phyloP scores from a whole-genome alignment of 2,113 vertebrate genomes.

The Phrynosoma blainvillii region DNA sequence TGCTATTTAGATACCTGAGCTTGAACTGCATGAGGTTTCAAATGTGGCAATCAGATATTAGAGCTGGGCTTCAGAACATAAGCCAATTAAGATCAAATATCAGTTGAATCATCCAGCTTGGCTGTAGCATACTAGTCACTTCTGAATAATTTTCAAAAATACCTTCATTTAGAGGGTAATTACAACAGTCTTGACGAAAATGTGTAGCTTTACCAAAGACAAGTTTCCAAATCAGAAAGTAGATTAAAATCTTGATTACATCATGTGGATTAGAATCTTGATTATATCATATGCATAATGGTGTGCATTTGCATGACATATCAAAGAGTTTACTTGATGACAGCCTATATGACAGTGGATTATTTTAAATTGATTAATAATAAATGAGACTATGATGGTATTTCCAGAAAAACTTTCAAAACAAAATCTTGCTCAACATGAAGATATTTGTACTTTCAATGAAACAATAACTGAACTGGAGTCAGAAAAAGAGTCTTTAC shows the following conservation, averaged over 20 bases:
- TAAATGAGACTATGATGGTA: conserved; percentile 52
- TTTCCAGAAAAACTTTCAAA: conserved; percentile 77
- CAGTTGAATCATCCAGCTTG: background rate
- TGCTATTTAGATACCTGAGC: background rate
- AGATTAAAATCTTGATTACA: background rate
- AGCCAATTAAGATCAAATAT: background rate
- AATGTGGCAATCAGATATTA: background rate
- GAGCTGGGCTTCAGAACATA: background rate
- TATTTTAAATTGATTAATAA: conserved; percentile 48
- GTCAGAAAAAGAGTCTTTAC: conserved; percentile 76
- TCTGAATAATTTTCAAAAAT: background rate
- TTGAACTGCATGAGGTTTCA: background rate
- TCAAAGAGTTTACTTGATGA: conserved; percentile 6
- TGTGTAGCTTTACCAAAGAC: background rate
- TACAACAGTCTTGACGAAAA: background rate
- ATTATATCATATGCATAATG: background rate
- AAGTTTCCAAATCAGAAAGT: background rate
- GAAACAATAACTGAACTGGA: conserved; percentile 71
- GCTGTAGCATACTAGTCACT: background rate
- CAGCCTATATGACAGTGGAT: conserved; percentile 31
- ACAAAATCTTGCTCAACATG: conserved; percentile 69
- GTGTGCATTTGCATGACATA: background rate
- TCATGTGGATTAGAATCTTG: background rate
- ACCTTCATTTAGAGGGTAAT: background rate
- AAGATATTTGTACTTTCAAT: conserved; percentile 76